Evolutionary conservation across 2,113 vertebrate species (phyloP), one percentile per base, ranked within the genome.

Genomic region (Oostethus manadensis): DNA sequence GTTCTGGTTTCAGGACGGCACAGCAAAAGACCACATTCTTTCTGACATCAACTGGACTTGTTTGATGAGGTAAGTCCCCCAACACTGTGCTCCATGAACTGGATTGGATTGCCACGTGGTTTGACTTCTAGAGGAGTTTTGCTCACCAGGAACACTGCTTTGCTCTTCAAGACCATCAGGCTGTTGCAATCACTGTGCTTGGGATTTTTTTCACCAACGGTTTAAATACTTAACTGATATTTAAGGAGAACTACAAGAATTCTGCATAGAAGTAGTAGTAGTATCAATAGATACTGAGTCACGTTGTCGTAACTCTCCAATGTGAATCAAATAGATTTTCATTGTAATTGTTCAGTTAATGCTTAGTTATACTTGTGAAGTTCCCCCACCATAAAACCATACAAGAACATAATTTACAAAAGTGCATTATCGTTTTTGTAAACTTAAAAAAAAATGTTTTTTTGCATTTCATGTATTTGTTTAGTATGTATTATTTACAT

Each of bases 1-100:
- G 42, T 53, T 56, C 51, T 43, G 61, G 16, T 29, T 21, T 15
- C 61, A 55, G 70, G 55, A 78, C 60, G 68, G 61, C 26, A n/a
- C 45, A 69, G 38, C 60, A 42, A 7, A 57, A 17, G 10, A 14
- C 38, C n/a, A n/a, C 2, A 62, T 54, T 60, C 48, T 33, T 49
- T 23, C 20, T 59, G 47, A 51, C 55, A 22, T 17, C 64, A n/a
- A 65, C 54, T 40, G 54, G 22, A 18, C 13, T 63, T 58, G 38
- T 56, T 62, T 64, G 61, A 70, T 68, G 60, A 71, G 70, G 75
- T 86, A 70, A 77, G 76, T 80, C 66, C 46, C 63, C 54, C 23
- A 33, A 43, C 10, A 57, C 17, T 26, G 17, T 23, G 13, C 33
- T 67, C 16, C 20, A 14, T 21, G 29, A 65, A n/a, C 8, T 73